Base-by-base conservation (phyloP, 2,888 invertebrate genomes). In the Limnephilus marmoratus region DNA sequence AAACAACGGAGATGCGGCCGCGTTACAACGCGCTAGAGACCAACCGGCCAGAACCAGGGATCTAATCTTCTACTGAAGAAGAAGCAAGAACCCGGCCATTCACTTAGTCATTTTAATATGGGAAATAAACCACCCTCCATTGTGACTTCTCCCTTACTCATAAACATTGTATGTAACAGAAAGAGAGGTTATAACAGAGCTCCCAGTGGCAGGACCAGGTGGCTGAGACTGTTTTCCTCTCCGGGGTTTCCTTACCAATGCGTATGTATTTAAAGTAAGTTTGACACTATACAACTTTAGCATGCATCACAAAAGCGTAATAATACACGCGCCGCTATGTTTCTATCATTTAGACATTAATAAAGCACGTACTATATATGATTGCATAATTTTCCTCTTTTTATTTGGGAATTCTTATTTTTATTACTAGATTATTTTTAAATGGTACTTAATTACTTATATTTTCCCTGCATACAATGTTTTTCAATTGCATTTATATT, bases 331-430 rank as follows among this genome's bases (percentile, higher is more conserved):
- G 41, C 41, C 11, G 37, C 88, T 37, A 80, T 24, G 37, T 89
- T 86, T 34, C 88, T 89, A 89, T 31, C 24, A 89, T n/a, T 85
- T 89, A 89, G 80, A 89, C 34, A 34, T 68, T 89, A 89, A 89
- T 89, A 89, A 89, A 89, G 88, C 88, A 89, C 88, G 45, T 80
- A 68, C 88, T 89, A 89, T 80, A 37, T 80, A 34, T 89, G 88
- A 89, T 89, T 89, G 88, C 88, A 89, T 89, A 89, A 34, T 89
- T 87, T 68, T 89, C 88, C 88, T 89, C 80, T 12, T 86, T 86
- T 29, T 37, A 34, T 41, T 41, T 37, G 37, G 83, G 83, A 83
- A 83, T 83, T 83, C 9, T 83, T 83, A 83, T 34, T 83, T 34
- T 34, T 37, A 83, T 83, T 18, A 83, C 83, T 83, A 37, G 83